These are phyloP conservation scores for Protodeltote pygarga DNA, from an alignment of 2,888 invertebrate genomes.

Conservation along the genomic window DNA sequence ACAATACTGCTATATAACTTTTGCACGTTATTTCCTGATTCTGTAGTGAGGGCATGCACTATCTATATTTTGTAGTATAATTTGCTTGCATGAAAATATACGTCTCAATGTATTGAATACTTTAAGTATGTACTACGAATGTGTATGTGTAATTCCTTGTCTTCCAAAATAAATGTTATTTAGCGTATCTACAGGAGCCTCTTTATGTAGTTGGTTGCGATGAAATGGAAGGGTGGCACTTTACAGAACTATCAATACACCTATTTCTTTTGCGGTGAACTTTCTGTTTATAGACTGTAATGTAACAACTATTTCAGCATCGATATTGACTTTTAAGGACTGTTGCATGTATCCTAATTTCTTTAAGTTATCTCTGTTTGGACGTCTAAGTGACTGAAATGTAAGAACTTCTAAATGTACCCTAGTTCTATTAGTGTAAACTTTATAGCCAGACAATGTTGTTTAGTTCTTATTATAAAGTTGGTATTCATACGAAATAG, in stretches of 20 bases:
- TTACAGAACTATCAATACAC: conserved; percentile 53
- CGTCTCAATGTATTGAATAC: conserved; percentile 58
- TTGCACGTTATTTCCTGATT: conserved; percentile 64
- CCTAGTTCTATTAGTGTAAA: conserved; percentile 52
- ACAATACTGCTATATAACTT: conserved; percentile 57
- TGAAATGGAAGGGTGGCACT: conserved; percentile 65
- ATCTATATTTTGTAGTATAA: conserved; percentile 73
- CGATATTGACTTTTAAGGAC: conserved; percentile 38
- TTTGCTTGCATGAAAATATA: conserved; percentile 83
- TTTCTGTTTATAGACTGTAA: conserved; percentile 45
- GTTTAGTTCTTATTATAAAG: conserved; percentile 49
- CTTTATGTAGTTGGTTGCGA: conserved; percentile 66
- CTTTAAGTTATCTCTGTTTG: conserved; percentile 52
- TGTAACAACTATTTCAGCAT: conserved; percentile 37
- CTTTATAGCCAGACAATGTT: conserved; percentile 46
- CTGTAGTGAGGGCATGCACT: conserved; percentile 73
- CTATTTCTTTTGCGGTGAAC: conserved; percentile 51
- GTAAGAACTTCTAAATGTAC: conserved; percentile 53
- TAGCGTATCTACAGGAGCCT: conserved; percentile 69
- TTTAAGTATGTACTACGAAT: conserved; percentile 64
- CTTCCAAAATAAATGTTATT: conserved; percentile 87
- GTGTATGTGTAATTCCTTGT: conserved; percentile 70
- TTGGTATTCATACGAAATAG: no score
- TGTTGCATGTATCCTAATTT: conserved; percentile 71
- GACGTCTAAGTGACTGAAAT: conserved; percentile 43